Evolutionary conservation across 2,797 vertebrate species (phyloP).

Genomic region (Amblyopsis hoosieri): DNA sequence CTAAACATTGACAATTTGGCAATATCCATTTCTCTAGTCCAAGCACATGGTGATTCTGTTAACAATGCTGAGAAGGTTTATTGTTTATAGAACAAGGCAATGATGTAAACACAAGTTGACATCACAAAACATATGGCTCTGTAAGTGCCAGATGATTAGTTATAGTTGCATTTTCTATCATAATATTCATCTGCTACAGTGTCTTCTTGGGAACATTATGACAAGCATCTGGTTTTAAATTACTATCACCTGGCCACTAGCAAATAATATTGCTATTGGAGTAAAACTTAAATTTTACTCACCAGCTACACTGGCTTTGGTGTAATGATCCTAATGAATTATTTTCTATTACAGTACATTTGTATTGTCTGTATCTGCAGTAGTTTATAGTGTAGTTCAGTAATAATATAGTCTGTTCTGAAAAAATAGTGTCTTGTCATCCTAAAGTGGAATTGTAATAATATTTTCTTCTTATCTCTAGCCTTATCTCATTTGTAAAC

Average conservation of each 20-base stretch:
- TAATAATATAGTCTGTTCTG: too few relatives aligned
- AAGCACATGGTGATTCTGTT: constrained; percentile 42
- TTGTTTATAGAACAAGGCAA: constrained; percentile 60
- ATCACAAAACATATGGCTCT: constrained; percentile 49
- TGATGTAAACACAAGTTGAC: constrained; percentile 54
- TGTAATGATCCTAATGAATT: constrained; percentile 8
- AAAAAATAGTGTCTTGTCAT: constrained; percentile 16
- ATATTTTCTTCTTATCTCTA: constrained; percentile 8
- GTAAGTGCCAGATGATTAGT: constrained; percentile 28
- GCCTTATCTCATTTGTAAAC: constrained; percentile 8
- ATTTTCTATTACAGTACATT: neutral
- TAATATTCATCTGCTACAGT: constrained; percentile 19
- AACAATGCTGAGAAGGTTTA: constrained; percentile 54
- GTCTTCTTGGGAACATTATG: constrained; percentile 25
- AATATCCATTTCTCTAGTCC: constrained; percentile 46
- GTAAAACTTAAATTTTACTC: constrained; percentile 32
- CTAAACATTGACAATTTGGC: constrained; percentile 49
- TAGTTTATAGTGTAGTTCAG: too few relatives aligned
- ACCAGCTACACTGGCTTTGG: constrained; percentile 11
- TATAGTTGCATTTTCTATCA: constrained; percentile 15
- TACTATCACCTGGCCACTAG: constrained; percentile 35
- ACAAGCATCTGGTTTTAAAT: constrained; percentile 47
- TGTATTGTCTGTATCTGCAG: too few relatives aligned
- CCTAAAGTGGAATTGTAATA: too few relatives aligned
- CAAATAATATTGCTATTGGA: constrained; percentile 24